These are phyloP conservation scores for Orbicella faveolata DNA, from an alignment of 64 coral and sea anemone genomes.

Conservation along the genomic window DNA sequence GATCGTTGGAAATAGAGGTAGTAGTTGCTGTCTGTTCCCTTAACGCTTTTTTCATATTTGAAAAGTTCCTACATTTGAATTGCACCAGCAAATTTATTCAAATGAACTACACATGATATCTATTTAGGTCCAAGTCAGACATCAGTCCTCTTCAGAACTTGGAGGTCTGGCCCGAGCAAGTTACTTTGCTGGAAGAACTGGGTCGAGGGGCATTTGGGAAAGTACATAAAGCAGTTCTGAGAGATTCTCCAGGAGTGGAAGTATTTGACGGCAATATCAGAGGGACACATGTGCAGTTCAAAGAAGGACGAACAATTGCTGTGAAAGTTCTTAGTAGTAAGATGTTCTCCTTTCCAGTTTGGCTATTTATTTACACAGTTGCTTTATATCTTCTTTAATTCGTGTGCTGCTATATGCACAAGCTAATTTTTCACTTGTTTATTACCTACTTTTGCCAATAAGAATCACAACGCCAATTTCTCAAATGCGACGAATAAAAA, in stretches of 20 bases:
- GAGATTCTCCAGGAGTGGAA: background rate
- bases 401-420: too few species aligned
- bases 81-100: background rate
- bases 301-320: background rate
- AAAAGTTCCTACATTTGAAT: too few species aligned
- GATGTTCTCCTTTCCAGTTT: too few species aligned
- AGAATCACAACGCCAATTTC: too few species aligned
- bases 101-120: background rate
- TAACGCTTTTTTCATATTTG: too few species aligned
- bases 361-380: too few species aligned
- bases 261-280: background rate
- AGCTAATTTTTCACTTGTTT: too few species aligned
- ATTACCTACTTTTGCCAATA: too few species aligned
- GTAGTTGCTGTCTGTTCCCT: too few species aligned
- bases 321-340: background rate
- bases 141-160: background rate
- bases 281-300: background rate
- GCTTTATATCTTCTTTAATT: too few species aligned
- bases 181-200: background rate
- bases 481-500: too few species aligned
- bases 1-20: too few species aligned
- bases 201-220: background rate
- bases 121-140: slow-evolving; percentile 1
- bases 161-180: background rate
- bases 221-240: background rate